Percentiles rank a stretch among this genome's conserved stretches.
phyloP scores from a whole-genome alignment of 2,797 vertebrate genomes.

The Falco peregrinus region DNA sequence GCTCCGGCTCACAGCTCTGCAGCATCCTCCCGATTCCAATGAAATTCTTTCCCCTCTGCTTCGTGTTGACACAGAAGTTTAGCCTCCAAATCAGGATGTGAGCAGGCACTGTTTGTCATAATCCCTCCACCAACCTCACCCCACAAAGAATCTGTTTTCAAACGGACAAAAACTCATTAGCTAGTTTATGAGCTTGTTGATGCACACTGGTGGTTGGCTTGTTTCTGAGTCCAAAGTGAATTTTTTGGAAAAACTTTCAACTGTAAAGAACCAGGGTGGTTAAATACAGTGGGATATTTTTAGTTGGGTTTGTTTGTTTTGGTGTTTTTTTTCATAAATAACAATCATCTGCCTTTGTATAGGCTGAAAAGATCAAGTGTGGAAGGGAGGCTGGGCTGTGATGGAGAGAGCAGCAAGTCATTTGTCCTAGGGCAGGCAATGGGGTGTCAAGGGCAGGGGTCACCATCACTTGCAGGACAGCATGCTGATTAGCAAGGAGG shows the following conservation, averaged over 20 bases:
- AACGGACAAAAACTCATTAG: not conserved
- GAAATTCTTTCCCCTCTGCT: not conserved
- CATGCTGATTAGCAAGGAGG: not conserved
- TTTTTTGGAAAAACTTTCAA: conserved; percentile 23
- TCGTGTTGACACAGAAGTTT: not conserved
- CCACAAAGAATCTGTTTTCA: not conserved
- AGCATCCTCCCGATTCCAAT: accelerated
- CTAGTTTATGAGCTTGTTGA: not conserved
- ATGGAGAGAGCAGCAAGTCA: not conserved
- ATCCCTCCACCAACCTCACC: not conserved
- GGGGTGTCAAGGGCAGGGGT: not conserved
- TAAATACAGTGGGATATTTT: not conserved
- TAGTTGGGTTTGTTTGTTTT: not conserved
- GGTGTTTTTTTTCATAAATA: not conserved
- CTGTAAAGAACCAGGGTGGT: not conserved
- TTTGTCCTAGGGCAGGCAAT: not conserved
- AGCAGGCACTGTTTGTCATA: not conserved
- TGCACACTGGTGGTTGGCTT: not conserved
- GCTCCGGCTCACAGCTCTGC: not conserved
- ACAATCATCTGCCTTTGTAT: not conserved
- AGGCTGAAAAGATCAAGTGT: not conserved
- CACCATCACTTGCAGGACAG: not conserved
- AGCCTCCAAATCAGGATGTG: not conserved
- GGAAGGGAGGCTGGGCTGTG: not conserved
- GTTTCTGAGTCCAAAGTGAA: not conserved